Percentiles rank a stretch among this genome's conserved stretches.
Evolutionary conservation across 2,797 vertebrate genomes (phyloP).

Genomic region (Moxostoma hubbsi): DNA sequence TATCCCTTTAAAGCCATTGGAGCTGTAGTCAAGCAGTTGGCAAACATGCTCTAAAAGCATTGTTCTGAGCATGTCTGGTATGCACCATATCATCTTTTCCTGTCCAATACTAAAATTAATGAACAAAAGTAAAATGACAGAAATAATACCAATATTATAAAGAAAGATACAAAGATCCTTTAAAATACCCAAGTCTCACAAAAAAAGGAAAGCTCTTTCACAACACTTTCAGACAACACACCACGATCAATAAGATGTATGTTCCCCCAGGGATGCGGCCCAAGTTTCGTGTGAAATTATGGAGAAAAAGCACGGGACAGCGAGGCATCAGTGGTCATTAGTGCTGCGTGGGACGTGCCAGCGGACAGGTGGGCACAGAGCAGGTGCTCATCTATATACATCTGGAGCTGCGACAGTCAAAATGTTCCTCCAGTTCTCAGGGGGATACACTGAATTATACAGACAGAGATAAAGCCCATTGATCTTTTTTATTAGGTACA

Average conservation of each 20-base stretch:
- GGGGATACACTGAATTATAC: slow-evolving; percentile 45
- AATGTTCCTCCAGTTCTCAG: slow-evolving; percentile 42
- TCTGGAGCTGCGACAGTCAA: slow-evolving; percentile 29
- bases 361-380: slow-evolving; percentile 64
- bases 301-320: slow-evolving; percentile 67
- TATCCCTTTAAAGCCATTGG: too few species aligned
- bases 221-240: too few species aligned
- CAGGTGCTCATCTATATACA: slow-evolving; percentile 71
- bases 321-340: slow-evolving; percentile 63
- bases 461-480: background rate
- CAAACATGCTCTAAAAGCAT: too few species aligned
- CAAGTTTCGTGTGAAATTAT: slow-evolving; percentile 63
- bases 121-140: too few species aligned
- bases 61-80: too few species aligned
- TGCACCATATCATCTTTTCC: too few species aligned
- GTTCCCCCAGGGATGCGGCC: slow-evolving; percentile 41
- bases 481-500: slow-evolving; percentile 19
- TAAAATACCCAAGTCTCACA: background rate
- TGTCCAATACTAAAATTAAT: too few species aligned
- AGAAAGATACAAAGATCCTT: background rate
- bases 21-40: too few species aligned
- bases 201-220: too few species aligned
- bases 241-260: background rate
- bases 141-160: too few species aligned
- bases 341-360: slow-evolving; percentile 39